Conservation (phyloP, 2,888 invertebrate species). For the Monoplex corrugatus region DNA sequence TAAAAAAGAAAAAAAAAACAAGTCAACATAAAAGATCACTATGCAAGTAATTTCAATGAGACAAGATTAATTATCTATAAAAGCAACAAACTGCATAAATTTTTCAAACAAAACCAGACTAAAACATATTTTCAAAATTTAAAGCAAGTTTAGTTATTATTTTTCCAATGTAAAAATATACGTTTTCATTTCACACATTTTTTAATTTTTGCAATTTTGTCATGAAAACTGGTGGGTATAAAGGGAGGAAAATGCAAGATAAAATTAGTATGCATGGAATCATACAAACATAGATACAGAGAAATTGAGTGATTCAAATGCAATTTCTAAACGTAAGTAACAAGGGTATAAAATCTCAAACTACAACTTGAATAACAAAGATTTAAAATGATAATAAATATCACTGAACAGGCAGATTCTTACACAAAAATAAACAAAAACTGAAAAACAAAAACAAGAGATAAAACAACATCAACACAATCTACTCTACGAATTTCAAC, state of each 20-base stretch:
- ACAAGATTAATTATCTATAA: neutral
- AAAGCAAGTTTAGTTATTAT: neutral
- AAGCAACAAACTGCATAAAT: conserved; percentile 25
- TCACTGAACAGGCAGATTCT: conserved; percentile 21
- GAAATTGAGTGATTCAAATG: conserved; percentile 26
- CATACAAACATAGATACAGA: conserved; percentile 49
- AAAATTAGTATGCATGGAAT: conserved; percentile 52
- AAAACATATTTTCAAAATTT: conserved; percentile 18
- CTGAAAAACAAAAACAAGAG: conserved; percentile 29
- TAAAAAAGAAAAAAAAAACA: conserved; percentile 26
- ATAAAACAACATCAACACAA: conserved; percentile 38
- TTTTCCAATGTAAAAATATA: neutral
- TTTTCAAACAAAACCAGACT: neutral
- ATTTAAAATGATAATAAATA: conserved; percentile 6
- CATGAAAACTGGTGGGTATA: neutral
- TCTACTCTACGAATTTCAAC: conserved; percentile 21
- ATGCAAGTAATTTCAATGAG: neutral
- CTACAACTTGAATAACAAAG: conserved; percentile 4
- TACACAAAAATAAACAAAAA: conserved; percentile 28
- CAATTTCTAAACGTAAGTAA: conserved; percentile 20
- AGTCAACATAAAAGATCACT: conserved; percentile 19
- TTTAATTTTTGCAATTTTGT: neutral
- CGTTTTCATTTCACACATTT: neutral
- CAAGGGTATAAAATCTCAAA: conserved; percentile 28
- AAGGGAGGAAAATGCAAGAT: conserved; percentile 50